Evolutionary conservation across 2,113 vertebrate genomes (phyloP).

Genomic region (Reinhardtius hippoglossoides): DNA sequence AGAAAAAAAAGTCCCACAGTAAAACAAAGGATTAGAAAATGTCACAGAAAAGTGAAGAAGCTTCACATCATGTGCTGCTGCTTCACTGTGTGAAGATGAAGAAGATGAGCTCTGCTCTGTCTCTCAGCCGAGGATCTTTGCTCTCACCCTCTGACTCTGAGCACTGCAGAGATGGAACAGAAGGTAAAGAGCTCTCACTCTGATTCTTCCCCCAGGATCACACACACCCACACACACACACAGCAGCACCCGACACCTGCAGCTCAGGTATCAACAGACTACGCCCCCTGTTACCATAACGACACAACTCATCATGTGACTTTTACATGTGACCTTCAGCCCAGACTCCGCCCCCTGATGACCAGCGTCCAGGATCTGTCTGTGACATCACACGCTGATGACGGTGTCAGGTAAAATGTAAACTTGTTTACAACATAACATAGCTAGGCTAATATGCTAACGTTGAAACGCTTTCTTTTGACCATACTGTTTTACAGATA

Average conservation of each 20-base stretch:
- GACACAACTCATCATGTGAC: background rate
- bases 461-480: no score
- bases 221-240: no score
- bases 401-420: no score
- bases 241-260: conserved; percentile 38
- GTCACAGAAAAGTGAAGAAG: background rate
- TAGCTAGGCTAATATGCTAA: no score
- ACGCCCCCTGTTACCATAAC: background rate
- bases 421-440: no score
- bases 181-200: conserved; percentile 44
- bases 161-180: conserved; percentile 13
- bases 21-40: background rate
- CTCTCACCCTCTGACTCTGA: background rate
- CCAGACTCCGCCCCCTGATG: background rate
- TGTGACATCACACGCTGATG: no score
- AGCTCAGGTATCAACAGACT: conserved; percentile 32
- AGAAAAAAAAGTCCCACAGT: no score
- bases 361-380: background rate
- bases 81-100: background rate
- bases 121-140: background rate
- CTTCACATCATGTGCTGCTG: conserved; percentile 4
- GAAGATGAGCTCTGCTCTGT: background rate
- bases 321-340: no score
- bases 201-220: background rate
- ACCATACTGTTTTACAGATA: no score